A percentile compares a stretch with the other conserved stretches of the same genome.
These are phyloP conservation scores for Pantherophis alleghaniensis DNA, from an alignment of 2,797 vertebrate genomes.

Conservation along the genomic window DNA sequence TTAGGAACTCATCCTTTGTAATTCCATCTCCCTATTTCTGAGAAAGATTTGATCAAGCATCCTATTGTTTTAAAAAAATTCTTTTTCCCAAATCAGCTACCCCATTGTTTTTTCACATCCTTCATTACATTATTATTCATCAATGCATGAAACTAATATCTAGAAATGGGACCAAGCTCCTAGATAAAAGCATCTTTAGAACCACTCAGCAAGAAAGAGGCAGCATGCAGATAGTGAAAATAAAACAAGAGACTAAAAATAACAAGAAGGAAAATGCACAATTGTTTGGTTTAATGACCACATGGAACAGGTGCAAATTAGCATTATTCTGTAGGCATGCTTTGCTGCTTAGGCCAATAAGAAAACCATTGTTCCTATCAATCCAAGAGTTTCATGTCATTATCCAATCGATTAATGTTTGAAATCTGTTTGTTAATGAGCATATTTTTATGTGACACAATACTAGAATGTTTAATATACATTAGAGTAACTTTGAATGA, in stretches of 20 bases:
- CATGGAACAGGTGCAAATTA: slow-evolving; percentile 63
- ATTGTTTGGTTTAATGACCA: slow-evolving; percentile 51
- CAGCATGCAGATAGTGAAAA: slow-evolving; percentile 43
- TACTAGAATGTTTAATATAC: slow-evolving; percentile 20
- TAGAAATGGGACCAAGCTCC: slow-evolving; percentile 50
- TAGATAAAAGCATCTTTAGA: slow-evolving; percentile 49
- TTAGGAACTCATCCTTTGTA: slow-evolving; percentile 59
- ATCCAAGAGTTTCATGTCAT: slow-evolving; percentile 12
- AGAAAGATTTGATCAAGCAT: slow-evolving; percentile 60
- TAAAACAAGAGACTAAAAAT: slow-evolving; percentile 27
- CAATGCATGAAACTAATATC: slow-evolving; percentile 52
- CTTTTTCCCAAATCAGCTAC: slow-evolving; percentile 60
- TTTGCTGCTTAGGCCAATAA: slow-evolving; percentile 50
- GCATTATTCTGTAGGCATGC: slow-evolving; percentile 54
- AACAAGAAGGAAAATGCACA: slow-evolving; percentile 44
- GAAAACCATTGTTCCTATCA: slow-evolving; percentile 36
- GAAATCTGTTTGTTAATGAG: slow-evolving; percentile 23
- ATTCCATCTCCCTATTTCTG: slow-evolving; percentile 53
- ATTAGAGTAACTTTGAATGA: slow-evolving; percentile 2
- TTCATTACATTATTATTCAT: slow-evolving; percentile 61
- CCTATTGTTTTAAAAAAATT: slow-evolving; percentile 61
- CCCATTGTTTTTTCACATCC: slow-evolving; percentile 60
- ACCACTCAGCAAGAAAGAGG: slow-evolving; percentile 50
- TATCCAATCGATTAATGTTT: slow-evolving; percentile 9
- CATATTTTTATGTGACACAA: slow-evolving; percentile 9